These are phyloP conservation scores for Neocloeon triangulifer DNA, from an alignment of 1,140 invertebrate genomes.

Conservation along the genomic window DNA sequence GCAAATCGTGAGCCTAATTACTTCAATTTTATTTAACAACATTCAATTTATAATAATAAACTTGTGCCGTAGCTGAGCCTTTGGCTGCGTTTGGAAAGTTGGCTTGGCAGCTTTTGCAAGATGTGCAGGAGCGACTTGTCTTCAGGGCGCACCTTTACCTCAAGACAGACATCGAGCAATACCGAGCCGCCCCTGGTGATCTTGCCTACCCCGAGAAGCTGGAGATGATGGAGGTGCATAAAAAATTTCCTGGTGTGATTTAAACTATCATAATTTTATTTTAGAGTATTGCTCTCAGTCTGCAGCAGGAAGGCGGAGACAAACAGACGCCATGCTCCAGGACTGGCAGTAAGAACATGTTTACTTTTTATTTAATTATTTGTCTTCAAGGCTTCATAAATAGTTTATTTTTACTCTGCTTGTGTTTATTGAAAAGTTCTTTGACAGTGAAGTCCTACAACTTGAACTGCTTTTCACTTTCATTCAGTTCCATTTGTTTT, in stretches of 20 bases:
- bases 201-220: slow-evolving; percentile 93
- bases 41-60: slow-evolving; percentile 1
- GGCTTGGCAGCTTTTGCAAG: slow-evolving; percentile 73
- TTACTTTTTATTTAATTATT: slow-evolving; percentile 1
- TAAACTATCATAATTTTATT: slow-evolving; percentile 9
- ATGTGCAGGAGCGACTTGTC: slow-evolving; percentile 89
- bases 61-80: slow-evolving; percentile 22
- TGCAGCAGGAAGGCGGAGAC: slow-evolving; percentile 28
- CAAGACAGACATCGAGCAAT: slow-evolving; percentile 70
- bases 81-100: slow-evolving; percentile 64
- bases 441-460: too few species aligned
- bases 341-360: slow-evolving; percentile 11
- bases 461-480: too few species aligned
- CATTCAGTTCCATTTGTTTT: too few species aligned
- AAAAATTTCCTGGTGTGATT: not conserved
- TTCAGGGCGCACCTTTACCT: slow-evolving; percentile 90
- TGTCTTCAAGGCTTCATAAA: too few species aligned
- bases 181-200: slow-evolving; percentile 80
- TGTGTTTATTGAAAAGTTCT: too few species aligned
- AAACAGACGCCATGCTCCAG: slow-evolving; percentile 12
- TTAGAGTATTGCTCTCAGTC: slow-evolving; percentile 44
- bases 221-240: slow-evolving; percentile 78
- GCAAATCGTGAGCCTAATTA: slow-evolving; percentile 41
- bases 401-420: too few species aligned
- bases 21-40: slow-evolving; percentile 10